These are phyloP conservation scores for Conger conger DNA, from an alignment of 2,113 vertebrate genomes.

Conservation along the genomic window DNA sequence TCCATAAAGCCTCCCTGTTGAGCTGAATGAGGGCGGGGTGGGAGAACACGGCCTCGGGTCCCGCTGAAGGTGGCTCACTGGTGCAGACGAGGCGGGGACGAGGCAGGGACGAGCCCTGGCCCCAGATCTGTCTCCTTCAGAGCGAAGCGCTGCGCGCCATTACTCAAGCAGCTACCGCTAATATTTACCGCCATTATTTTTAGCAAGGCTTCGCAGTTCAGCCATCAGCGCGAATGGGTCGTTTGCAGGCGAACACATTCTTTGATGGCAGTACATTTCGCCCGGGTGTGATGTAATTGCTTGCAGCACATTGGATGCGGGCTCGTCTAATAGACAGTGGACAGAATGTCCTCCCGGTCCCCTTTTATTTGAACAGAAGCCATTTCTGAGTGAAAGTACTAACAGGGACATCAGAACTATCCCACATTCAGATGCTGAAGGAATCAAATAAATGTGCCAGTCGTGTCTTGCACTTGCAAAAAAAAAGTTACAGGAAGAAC, in stretches of 20 bases:
- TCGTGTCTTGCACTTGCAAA: not conserved
- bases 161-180: not conserved
- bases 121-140: not conserved
- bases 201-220: not conserved
- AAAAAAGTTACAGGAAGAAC: not conserved
- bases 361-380: not conserved
- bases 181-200: not conserved
- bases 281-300: slow-evolving; percentile 4
- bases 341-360: too few relatives aligned
- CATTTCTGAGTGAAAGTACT: not conserved
- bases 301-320: not conserved
- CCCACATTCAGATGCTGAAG: not conserved
- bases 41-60: not conserved
- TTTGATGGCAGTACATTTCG: not conserved
- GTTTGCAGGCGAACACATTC: slow-evolving; percentile 18
- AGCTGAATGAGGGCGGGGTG: not conserved
- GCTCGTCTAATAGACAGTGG: too few relatives aligned
- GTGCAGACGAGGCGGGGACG: too few relatives aligned
- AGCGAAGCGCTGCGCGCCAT: too few relatives aligned
- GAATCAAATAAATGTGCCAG: not conserved
- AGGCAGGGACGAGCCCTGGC: too few relatives aligned
- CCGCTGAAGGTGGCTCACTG: not conserved
- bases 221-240: not conserved
- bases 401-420: not conserved
- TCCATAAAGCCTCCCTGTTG: too few relatives aligned